Conservation (phyloP, 2,888 invertebrate species). For the Erpobdella octoculata region DNA sequence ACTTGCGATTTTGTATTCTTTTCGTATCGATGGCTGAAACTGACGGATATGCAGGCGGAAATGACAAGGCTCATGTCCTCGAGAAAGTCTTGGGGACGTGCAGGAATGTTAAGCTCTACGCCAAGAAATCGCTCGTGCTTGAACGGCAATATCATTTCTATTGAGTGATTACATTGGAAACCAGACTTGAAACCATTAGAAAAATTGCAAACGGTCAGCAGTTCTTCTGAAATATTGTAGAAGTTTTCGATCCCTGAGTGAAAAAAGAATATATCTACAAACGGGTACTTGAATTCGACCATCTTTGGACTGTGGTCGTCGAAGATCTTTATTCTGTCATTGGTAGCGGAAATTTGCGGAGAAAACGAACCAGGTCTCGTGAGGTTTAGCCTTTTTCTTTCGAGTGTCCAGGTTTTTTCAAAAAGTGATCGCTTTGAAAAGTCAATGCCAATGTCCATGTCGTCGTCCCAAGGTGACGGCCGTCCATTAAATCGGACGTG, state of each 20-base stretch:
- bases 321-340: background rate
- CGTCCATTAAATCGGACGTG: slow-evolving; percentile 2
- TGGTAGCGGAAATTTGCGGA: background rate
- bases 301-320: background rate
- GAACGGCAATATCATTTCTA: background rate
- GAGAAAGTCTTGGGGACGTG: too few relatives aligned
- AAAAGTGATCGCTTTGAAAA: background rate
- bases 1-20: too few relatives aligned
- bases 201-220: background rate
- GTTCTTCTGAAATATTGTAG: background rate
- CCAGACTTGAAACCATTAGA: background rate
- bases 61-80: too few relatives aligned
- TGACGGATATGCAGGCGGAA: too few relatives aligned
- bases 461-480: slow-evolving; percentile 8
- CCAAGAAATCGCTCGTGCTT: background rate
- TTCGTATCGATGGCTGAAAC: too few relatives aligned
- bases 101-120: too few relatives aligned
- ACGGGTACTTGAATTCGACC: background rate
- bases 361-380: background rate
- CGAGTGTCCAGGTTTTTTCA: background rate
- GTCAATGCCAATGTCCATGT: slow-evolving; percentile 6
- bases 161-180: background rate
- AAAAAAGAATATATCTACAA: background rate
- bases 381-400: background rate
- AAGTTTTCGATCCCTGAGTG: background rate